Conservation (phyloP, 2,888 invertebrate species). For the Dolichomitus sp. region DNA sequence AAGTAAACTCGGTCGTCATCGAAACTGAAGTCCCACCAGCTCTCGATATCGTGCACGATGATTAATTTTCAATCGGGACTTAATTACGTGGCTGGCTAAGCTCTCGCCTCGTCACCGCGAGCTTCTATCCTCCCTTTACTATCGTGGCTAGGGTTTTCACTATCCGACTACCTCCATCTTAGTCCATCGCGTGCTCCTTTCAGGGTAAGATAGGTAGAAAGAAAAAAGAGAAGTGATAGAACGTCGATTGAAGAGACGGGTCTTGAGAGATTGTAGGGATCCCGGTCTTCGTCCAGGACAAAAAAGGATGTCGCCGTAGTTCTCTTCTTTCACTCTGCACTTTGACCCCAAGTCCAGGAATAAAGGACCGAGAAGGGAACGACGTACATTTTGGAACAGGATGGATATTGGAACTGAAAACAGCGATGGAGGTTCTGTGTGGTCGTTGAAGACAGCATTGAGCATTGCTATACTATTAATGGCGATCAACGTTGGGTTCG, state of each 20-base stretch:
- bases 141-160: neutral
- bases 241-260: slow-evolving; percentile 46
- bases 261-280: slow-evolving; percentile 62
- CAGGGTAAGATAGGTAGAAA: slow-evolving; percentile 12
- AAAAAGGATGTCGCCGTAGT: slow-evolving; percentile 67
- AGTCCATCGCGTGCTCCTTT: slow-evolving; percentile 7
- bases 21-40: slow-evolving; percentile 61
- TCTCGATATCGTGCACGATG: slow-evolving; percentile 77
- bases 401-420: neutral
- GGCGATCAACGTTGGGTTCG: neutral
- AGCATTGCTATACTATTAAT: too few relatives aligned
- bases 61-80: slow-evolving; percentile 83
- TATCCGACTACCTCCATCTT: neutral
- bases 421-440: neutral
- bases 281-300: slow-evolving; percentile 61
- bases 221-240: slow-evolving; percentile 38
- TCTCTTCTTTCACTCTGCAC: neutral
- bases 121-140: slow-evolving; percentile 14
- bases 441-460: neutral
- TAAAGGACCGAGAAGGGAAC: slow-evolving; percentile 51
- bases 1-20: slow-evolving; percentile 35
- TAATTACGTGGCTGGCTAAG: slow-evolving; percentile 80
- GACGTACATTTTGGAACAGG: neutral
- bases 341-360: slow-evolving; percentile 61
- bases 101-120: slow-evolving; percentile 66